phyloP scores from a whole-genome alignment of 2,113 vertebrate genomes.

The Podilymbus podiceps region DNA sequence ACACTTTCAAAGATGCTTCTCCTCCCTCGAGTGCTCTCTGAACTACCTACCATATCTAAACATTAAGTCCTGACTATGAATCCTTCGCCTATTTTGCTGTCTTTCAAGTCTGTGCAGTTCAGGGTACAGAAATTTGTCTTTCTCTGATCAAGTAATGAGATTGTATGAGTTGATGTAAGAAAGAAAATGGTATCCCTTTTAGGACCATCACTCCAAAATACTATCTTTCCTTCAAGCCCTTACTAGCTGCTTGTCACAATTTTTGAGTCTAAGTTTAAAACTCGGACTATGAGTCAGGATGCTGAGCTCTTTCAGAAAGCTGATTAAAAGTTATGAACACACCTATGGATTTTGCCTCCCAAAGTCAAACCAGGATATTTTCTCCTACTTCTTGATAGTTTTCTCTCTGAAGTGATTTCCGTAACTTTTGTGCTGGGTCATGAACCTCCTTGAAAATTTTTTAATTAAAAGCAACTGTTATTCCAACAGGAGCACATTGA shows the following conservation, averaged over 20 bases:
- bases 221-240: background rate
- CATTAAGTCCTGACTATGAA: background rate
- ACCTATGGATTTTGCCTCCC: background rate
- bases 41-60: background rate
- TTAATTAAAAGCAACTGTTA: background rate
- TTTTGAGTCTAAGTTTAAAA: background rate
- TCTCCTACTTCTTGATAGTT: background rate
- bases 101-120: background rate
- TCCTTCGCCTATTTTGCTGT: background rate
- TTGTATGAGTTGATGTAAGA: background rate
- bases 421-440: background rate
- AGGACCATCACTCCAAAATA: background rate
- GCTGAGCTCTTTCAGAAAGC: background rate
- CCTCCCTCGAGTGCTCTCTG: background rate
- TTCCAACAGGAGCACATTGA: background rate
- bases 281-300: background rate
- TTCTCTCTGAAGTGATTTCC: background rate
- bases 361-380: background rate
- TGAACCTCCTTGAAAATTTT: background rate
- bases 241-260: background rate
- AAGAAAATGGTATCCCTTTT: background rate
- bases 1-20: background rate
- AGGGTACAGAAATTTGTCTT: background rate
- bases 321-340: background rate
- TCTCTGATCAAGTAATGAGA: background rate